These are phyloP conservation scores for Ophioninae sp. DNA, from an alignment of 2,888 invertebrate genomes.

Conservation along the genomic window DNA sequence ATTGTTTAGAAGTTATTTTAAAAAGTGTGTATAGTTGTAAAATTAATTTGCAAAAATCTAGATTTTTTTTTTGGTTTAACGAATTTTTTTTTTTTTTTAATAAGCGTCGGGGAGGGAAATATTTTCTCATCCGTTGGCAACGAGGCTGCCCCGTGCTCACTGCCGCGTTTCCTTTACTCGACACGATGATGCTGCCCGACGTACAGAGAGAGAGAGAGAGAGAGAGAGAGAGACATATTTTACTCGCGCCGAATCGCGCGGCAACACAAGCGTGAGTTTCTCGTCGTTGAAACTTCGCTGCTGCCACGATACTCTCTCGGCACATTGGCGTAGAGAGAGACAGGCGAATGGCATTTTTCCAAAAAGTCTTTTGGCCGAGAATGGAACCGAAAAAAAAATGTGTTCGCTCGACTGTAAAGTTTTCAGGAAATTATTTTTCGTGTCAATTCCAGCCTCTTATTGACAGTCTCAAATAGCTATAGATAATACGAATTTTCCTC, in stretches of 20 bases:
- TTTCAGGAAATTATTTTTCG: too few species aligned
- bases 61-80: neutral
- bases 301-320: constrained; percentile 36
- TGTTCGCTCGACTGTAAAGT: too few species aligned
- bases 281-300: constrained; percentile 56
- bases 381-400: neutral
- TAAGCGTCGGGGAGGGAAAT: neutral
- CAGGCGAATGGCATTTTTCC: neutral
- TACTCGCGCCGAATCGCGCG: constrained; percentile 52
- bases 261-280: constrained; percentile 55
- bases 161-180: constrained; percentile 6
- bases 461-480: too few species aligned
- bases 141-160: constrained; percentile 7
- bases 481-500: too few species aligned
- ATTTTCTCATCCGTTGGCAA: constrained; percentile 29
- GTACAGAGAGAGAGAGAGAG: constrained; percentile 11
- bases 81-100: neutral
- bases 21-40: neutral
- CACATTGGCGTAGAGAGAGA: constrained; percentile 56
- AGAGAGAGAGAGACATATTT: constrained; percentile 37
- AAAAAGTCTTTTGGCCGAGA: neutral
- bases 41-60: neutral
- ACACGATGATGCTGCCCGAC: constrained; percentile 9
- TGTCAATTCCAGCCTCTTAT: too few species aligned
- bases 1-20: neutral